A percentile compares a stretch with the other conserved stretches of the same genome.
These are phyloP conservation scores for Eucera pruinosa DNA, from an alignment of 2,888 invertebrate species.

Conservation along the genomic window DNA sequence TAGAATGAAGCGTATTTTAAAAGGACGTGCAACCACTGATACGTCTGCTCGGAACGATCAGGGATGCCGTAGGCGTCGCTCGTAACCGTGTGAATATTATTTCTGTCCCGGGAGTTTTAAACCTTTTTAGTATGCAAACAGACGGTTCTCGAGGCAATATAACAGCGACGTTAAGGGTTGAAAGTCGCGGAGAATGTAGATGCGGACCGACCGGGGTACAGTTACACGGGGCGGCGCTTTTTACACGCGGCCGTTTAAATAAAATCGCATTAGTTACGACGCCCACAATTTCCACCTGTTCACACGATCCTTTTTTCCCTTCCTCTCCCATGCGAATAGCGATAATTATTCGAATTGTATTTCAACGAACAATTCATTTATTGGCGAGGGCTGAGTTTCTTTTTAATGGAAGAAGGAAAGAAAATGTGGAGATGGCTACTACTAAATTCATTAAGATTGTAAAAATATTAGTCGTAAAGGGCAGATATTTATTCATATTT, in stretches of 20 bases:
- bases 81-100: constrained; percentile 74
- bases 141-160: constrained; percentile 75
- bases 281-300: constrained; percentile 36
- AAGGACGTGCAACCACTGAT: constrained; percentile 26
- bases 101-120: constrained; percentile 78
- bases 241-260: constrained; percentile 48
- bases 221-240: constrained; percentile 45
- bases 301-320: not conserved
- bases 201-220: constrained; percentile 37
- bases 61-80: constrained; percentile 49
- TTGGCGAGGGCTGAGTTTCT: not conserved
- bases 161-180: constrained; percentile 70
- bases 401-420: not conserved
- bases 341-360: constrained; percentile 3
- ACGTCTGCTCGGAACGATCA: constrained; percentile 43
- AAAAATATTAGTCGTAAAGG: too few relatives aligned
- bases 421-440: too few relatives aligned
- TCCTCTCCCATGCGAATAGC: not conserved
- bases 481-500: too few relatives aligned
- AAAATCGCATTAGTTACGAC: constrained; percentile 44
- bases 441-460: too few relatives aligned
- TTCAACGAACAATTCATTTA: not conserved
- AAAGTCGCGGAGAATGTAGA: constrained; percentile 52
- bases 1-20: constrained; percentile 5
- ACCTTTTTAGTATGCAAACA: constrained; percentile 81